Evolutionary conservation across 2,113 vertebrate genomes (phyloP).

Genomic region (Chunga burmeisteri): DNA sequence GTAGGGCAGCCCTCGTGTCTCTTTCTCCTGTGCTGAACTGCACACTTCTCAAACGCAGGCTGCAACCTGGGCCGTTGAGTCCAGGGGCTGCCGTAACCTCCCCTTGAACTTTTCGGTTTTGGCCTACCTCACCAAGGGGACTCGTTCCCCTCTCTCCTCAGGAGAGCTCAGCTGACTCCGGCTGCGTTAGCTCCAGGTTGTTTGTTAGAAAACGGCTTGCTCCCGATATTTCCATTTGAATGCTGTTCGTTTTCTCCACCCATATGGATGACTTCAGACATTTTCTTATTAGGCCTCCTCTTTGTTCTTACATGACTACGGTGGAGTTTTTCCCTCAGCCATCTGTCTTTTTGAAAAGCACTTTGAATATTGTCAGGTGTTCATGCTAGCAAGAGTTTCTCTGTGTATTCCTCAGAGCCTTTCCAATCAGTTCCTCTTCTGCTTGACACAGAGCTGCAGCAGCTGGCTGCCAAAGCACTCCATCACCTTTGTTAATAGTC

Average conservation of each 20-base stretch:
- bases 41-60: background rate
- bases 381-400: background rate
- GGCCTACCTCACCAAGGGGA: background rate
- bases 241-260: conserved; percentile 19
- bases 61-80: fast-evolving
- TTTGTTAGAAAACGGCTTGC: background rate
- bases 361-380: background rate
- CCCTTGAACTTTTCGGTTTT: background rate
- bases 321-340: background rate
- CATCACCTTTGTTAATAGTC: conserved; percentile 27
- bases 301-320: background rate
- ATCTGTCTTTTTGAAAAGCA: conserved; percentile 9
- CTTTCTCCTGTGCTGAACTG: background rate
- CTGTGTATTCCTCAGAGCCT: background rate
- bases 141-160: background rate
- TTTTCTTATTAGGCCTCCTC: background rate
- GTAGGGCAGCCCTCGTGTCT: background rate
- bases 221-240: conserved; percentile 5
- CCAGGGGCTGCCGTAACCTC: background rate
- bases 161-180: background rate
- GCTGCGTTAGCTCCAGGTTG: background rate
- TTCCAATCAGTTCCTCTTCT: background rate
- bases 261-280: background rate
- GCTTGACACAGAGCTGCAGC: background rate
- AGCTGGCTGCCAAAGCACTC: conserved; percentile 26